Evolutionary conservation across 2,888 invertebrate species (phyloP).

Genomic region (Acanthoscelides obtectus): DNA sequence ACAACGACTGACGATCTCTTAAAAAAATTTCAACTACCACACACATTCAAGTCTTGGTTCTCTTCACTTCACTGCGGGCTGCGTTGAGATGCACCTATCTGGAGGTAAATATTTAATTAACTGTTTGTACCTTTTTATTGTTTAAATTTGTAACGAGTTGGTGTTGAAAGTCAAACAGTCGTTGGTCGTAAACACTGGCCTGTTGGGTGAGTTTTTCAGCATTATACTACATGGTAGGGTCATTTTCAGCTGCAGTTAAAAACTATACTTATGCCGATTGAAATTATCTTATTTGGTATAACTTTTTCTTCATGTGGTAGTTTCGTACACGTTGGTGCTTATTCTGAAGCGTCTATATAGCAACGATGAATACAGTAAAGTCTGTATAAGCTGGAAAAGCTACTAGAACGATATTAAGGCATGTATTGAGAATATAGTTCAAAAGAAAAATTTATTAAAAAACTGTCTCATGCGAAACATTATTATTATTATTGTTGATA

Average conservation of each 20-base stretch:
- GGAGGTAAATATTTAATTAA: slow-evolving; percentile 25
- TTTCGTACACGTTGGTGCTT: no score
- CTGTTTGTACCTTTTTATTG: slow-evolving; percentile 25
- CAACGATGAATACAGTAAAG: no score
- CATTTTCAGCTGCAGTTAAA: not conserved
- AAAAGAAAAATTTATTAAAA: no score
- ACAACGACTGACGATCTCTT: not conserved
- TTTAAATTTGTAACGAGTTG: slow-evolving; percentile 24
- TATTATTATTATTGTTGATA: no score
- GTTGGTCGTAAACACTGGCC: slow-evolving; percentile 2
- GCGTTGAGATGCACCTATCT: slow-evolving; percentile 19
- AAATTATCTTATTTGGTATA: no score
- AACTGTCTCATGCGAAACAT: no score
- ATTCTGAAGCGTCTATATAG: no score
- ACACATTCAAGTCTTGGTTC: not conserved
- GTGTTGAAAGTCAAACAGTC: slow-evolving; percentile 23
- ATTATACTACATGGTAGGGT: not conserved
- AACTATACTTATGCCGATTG: no score
- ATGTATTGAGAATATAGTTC: no score
- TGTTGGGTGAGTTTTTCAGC: not conserved
- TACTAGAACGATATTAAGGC: no score
- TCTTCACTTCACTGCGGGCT: slow-evolving; percentile 4
- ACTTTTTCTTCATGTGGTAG: no score
- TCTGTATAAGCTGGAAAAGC: no score
- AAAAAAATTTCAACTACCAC: not conserved